Evolutionary conservation across 1,140 invertebrate genomes (phyloP).

Genomic region (Caenorhabditis inopinata): DNA sequence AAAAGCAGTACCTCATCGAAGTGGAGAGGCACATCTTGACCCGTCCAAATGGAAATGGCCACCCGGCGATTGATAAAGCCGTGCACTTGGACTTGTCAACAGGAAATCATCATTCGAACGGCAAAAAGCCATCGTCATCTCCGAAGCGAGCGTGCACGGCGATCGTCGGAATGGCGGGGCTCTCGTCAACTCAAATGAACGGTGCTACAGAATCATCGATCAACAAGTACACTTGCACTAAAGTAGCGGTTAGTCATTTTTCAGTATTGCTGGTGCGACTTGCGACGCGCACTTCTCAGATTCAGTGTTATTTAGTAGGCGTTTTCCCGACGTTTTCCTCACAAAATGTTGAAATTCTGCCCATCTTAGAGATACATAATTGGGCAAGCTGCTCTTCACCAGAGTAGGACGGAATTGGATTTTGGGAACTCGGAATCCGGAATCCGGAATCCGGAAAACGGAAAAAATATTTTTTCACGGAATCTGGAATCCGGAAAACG

Average conservation of each 20-base stretch:
- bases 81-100: conserved; percentile 22
- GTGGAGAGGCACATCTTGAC: not conserved
- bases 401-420: too few species aligned
- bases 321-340: too few species aligned
- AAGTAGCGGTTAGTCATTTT: not conserved
- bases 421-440: too few species aligned
- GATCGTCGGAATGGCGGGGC: not conserved
- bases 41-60: conserved; percentile 4
- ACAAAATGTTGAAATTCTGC: too few species aligned
- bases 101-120: not conserved
- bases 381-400: too few species aligned
- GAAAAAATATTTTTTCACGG: too few species aligned
- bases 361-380: too few species aligned
- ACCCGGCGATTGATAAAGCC: conserved; percentile 17
- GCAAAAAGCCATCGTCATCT: not conserved
- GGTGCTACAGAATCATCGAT: not conserved
- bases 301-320: too few species aligned
- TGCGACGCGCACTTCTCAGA: too few species aligned
- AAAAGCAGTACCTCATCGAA: not conserved
- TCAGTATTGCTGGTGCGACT: too few species aligned
- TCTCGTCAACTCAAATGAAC: conserved; percentile 1
- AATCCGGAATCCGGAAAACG: too few species aligned
- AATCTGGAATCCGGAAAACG: too few species aligned
- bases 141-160: not conserved
- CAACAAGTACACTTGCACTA: conserved; percentile 15